Conservation (phyloP, 2,113 vertebrate species). For the Dipodomys stephensi region DNA sequence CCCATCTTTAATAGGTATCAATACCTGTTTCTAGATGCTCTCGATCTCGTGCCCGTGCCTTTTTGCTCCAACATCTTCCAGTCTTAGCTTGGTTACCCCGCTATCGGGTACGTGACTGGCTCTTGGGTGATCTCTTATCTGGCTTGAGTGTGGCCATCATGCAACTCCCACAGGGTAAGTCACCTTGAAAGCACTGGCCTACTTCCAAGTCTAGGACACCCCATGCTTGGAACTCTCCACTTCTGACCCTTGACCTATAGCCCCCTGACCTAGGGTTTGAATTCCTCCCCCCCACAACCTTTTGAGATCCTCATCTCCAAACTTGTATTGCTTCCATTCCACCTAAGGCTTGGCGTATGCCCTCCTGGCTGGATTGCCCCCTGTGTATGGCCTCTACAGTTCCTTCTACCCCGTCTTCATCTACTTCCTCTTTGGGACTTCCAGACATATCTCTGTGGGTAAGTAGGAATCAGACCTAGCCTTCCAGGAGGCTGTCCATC, state of each 20-base stretch:
- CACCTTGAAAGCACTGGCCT: background rate
- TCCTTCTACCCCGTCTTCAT: constrained; percentile 94
- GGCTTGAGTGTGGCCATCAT: constrained; percentile 97
- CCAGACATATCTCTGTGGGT: constrained; percentile 96
- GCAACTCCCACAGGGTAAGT: constrained; percentile 95
- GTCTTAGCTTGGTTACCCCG: constrained; percentile 92
- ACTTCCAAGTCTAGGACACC: background rate
- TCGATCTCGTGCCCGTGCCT: constrained; percentile 78
- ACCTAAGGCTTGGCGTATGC: constrained; percentile 94
- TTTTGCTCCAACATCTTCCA: constrained; percentile 89
- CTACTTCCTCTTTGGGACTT: constrained; percentile 96
- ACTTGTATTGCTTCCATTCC: rapidly evolving
- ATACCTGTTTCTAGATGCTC: constrained; percentile 88
- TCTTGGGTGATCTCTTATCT: constrained; percentile 90
- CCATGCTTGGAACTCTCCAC: background rate
- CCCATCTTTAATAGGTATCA: background rate
- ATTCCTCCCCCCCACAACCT: background rate
- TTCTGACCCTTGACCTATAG: background rate
- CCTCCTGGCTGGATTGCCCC: constrained; percentile 93
- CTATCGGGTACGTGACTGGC: constrained; percentile 93
- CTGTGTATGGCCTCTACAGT: constrained; percentile 94
- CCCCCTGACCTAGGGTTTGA: background rate
- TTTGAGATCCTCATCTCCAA: background rate
- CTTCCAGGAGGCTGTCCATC: background rate
- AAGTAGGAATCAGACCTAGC: constrained; percentile 76